A percentile compares a stretch with the other conserved stretches of the same genome.
phyloP scores from a whole-genome alignment of 2,797 vertebrate genomes.

The Menidia menidia region DNA sequence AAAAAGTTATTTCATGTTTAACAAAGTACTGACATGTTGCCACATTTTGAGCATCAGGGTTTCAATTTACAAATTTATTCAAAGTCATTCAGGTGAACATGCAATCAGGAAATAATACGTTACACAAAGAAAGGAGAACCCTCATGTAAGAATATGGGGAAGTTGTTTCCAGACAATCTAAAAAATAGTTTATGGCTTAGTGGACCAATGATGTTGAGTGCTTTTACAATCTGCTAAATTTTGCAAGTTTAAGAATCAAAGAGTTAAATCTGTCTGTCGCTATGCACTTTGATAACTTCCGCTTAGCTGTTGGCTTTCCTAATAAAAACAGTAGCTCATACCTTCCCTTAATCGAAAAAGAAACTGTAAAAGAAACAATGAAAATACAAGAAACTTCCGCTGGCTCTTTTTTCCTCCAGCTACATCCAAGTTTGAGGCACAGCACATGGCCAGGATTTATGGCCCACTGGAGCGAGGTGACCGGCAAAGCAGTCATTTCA shows the following conservation, averaged over 20 bases:
- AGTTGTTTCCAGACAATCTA: slow-evolving; percentile 23
- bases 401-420: slow-evolving; percentile 45
- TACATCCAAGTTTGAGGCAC: slow-evolving; percentile 42
- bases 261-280: slow-evolving; percentile 59
- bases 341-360: slow-evolving; percentile 49
- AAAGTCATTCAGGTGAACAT: not conserved
- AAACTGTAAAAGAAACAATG: not conserved
- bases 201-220: slow-evolving; percentile 3
- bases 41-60: not conserved
- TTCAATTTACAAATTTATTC: not conserved
- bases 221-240: slow-evolving; percentile 22
- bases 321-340: slow-evolving; percentile 52
- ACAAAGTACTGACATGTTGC: not conserved
- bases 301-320: slow-evolving; percentile 63
- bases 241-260: slow-evolving; percentile 30
- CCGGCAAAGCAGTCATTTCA: slow-evolving; percentile 63
- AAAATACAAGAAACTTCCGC: slow-evolving; percentile 63
- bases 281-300: slow-evolving; percentile 48
- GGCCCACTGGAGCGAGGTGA: slow-evolving; percentile 41
- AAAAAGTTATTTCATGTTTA: not conserved
- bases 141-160: slow-evolving; percentile 13
- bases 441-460: slow-evolving; percentile 63
- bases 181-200: slow-evolving; percentile 3
- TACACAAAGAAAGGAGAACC: slow-evolving; percentile 13
- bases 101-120: not conserved